Evolutionary conservation across 2,797 vertebrate species (phyloP), one percentile per base, ranked within the genome.

Genomic region (Lithobates sylvaticus): DNA sequence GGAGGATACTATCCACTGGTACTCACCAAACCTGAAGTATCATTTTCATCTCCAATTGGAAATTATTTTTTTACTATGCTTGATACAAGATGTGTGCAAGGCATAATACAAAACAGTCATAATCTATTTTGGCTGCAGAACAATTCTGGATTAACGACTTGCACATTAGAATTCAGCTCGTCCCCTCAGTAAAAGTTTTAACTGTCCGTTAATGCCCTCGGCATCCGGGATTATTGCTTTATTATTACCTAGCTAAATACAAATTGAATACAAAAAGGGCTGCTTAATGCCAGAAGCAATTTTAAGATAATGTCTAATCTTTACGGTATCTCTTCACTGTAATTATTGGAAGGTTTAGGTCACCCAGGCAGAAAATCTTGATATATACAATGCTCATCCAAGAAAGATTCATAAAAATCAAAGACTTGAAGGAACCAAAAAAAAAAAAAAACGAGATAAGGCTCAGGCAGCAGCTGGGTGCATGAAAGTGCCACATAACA

Each of bases 341-440:
- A 72, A 70, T 82, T 86, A 76, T 77, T 82, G 78, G 68, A 82
- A 82, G 50, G 44, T 71, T 76, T 82, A 61, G 73, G 67, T 81
- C 79, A 76, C 47, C 61, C 78, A 58, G 71, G 32, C 70, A 81
- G 71, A 58, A 69, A 67, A 71, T 47, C 34, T 29, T 67, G 34
- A 72, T 50, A 84, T 92, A 91, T 93, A 93, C 88, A 88, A 68
- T 2, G 77, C 89, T 81, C 73, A 87, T 88, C 91, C 89, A 91
- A 86, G 88, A 88, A 68, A 61, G 34, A 72, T 61, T 81, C 68
- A 81, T 39, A 81, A 72, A 73, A 73, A 34, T 81, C 50, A 50
- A 67, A 81, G 36, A 32, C 44, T 39, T 4, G 21, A 21, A 61
- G 68, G 29, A 81, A 79, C 71, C 68, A 58, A 61, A 23, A 61